Evolutionary conservation across 2,888 invertebrate species (phyloP), one percentile per base, ranked within the genome.

Genomic region (Sclerodermus sp.): DNA sequence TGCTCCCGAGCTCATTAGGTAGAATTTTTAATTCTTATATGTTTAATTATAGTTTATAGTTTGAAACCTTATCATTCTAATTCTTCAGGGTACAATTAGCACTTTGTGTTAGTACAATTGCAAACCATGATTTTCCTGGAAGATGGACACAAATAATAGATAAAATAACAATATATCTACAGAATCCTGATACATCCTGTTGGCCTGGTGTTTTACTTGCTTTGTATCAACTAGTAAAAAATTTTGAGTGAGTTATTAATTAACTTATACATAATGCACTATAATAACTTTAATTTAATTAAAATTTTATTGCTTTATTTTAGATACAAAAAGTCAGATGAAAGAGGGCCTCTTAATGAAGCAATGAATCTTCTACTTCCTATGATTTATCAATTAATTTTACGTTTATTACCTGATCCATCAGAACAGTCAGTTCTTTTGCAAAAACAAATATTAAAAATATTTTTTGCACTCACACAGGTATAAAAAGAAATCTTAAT

Each of bases 91-190:
- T 91, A 39, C 97, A 98, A 77, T 82, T 99, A 45, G 91, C 93
- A 66, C 89, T 94, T n/a, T 93, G 93, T 76, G 87, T 97, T 14
- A 91, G 91, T 78, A 88, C 88, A 56, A 96, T 99, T 58, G 91
- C 98, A 40, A 96, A 96, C 77, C 86, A 89, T 76, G 99, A 99
- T 78, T 99, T 96, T 77, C 98, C 99, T 3, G 88, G 89, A 42
- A 85, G 92, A 62, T 97, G 97, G 96, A 91, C 96, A 0, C 91
- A 92, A 76, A 88, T 98, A 58, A 93, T 96, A 9, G 96, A 97
- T 75, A 96, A 96, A 83, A 91, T 99, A 58, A 90, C 90, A 70
- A 88, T 93, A 70, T 96, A 93, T 77, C 82, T 99, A 52, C 92
- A 94, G 80, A 93, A 91, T 80, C 89, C 90, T n/a, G 93, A 94